Evolutionary conservation across 2,797 vertebrate species (phyloP).

Genomic region (Melanotaenia maccullochi): DNA sequence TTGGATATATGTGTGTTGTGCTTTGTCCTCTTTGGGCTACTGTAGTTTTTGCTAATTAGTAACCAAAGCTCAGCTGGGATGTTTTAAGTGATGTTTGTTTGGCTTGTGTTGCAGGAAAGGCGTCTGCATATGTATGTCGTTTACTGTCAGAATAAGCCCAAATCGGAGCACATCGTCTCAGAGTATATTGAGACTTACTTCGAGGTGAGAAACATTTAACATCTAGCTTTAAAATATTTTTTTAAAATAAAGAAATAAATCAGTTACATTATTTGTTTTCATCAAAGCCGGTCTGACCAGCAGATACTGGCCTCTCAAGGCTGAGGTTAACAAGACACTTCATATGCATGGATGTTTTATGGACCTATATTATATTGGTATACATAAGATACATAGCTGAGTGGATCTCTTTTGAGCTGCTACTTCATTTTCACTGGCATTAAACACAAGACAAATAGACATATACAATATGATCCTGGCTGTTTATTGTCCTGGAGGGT

Average conservation of each 20-base stretch:
- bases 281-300: neutral
- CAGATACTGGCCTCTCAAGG: neutral
- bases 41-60: slow-evolving; percentile 7
- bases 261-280: neutral
- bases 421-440: slow-evolving; percentile 46
- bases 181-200: slow-evolving; percentile 99
- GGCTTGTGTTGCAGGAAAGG: slow-evolving; percentile 86
- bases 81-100: slow-evolving; percentile 28
- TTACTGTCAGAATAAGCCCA: slow-evolving; percentile 99
- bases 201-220: slow-evolving; percentile 87
- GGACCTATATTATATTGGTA: neutral
- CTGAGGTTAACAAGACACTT: slow-evolving; percentile 12
- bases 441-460: slow-evolving; percentile 25
- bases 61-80: slow-evolving; percentile 2
- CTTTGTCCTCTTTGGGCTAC: neutral
- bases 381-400: slow-evolving; percentile 32
- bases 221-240: neutral
- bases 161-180: slow-evolving; percentile 98
- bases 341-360: slow-evolving; percentile 15
- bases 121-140: slow-evolving; percentile 99
- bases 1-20: neutral
- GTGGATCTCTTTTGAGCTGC: slow-evolving; percentile 22
- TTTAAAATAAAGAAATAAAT: neutral
- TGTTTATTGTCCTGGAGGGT: slow-evolving; percentile 15
- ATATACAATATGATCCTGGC: slow-evolving; percentile 3